A percentile compares a stretch with the other conserved stretches of the same genome.
Conservation (phyloP, 1,140 invertebrate genomes). For the Oedothorax gibbosus region DNA sequence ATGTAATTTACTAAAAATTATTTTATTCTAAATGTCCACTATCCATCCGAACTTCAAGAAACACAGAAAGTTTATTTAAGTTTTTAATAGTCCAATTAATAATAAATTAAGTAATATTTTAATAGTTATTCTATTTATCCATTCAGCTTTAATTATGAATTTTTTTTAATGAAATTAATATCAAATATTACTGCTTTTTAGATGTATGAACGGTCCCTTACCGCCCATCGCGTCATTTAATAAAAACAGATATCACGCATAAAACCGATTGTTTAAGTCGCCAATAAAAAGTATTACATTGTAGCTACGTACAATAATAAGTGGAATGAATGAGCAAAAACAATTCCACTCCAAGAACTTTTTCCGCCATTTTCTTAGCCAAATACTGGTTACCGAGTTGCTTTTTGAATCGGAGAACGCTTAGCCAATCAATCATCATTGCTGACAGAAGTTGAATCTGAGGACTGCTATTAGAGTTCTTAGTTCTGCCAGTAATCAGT, state of each 20-base stretch:
- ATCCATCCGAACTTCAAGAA: too few species aligned
- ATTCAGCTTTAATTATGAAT: too few species aligned
- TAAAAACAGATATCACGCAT: constrained; percentile 60
- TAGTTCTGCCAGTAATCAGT: constrained; percentile 52
- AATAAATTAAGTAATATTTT: too few species aligned
- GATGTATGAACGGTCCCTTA: constrained; percentile 25
- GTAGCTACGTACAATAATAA: constrained; percentile 52
- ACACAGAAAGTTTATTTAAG: too few species aligned
- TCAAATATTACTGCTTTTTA: not conserved
- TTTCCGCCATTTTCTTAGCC: constrained; percentile 12
- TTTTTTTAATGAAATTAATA: not conserved
- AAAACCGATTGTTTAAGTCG: constrained; percentile 49
- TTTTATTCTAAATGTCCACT: too few species aligned
- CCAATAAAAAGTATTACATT: constrained; percentile 57
- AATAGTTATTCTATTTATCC: too few species aligned
- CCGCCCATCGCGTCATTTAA: constrained; percentile 44
- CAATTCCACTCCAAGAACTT: constrained; percentile 37
- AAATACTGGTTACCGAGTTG: constrained; percentile 53
- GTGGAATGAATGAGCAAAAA: constrained; percentile 29
- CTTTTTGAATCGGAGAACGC: constrained; percentile 42
- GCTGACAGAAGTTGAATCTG: constrained; percentile 58
- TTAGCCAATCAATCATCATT: constrained; percentile 50
- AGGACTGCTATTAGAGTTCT: constrained; percentile 56
- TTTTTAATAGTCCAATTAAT: too few species aligned
- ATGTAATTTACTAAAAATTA: too few species aligned